Base-by-base conservation (phyloP, 2,888 invertebrate genomes). In the Ormyrus thymus region DNA sequence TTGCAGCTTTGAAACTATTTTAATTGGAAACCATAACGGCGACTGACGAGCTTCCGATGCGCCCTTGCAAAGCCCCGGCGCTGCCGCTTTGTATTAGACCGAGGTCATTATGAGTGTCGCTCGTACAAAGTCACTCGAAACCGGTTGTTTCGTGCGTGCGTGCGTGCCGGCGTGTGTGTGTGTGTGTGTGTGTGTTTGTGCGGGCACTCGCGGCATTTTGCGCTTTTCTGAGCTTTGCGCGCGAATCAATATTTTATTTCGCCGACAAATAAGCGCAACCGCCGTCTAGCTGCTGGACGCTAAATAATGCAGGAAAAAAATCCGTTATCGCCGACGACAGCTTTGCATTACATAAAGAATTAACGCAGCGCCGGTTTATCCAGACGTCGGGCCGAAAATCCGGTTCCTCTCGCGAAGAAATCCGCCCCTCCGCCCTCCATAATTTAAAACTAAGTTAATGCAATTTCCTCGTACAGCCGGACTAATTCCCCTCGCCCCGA, bases 391-490 rank as follows among this genome's bases (percentile, higher is more conserved):
- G 43, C 66, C 58, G 58, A 58, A 58, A 68, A 59, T 45, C 50
- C 50, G 7, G 45, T 46, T 29, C 29, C 29, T 29, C 29, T 46
- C 13, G 6, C 43, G 50, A 59, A 58, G 51, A 50, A 74, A 56
- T 56, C 43, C 53, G 10, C 56, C 8, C 10, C 45, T 6, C 43
- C 51, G 7, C 56, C 48, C 69, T 69, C 76, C 83, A 85, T 84
- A 83, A 84, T 85, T 83, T 77, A 84, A 82, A 83, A 82, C 80
- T 81, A 82, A 71, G 80, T 68, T 85, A 86, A 86, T 85, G 86
- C 85, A 84, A 81, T 84, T 83, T 77, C 79, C 74, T 59, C 77
- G 81, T 82, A 81, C 75, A 65, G 78, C 2, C 55, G 15, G 4
- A 13, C 58, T 74, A 74, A 62, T 68, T 51, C 11, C 46, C 58